These are phyloP conservation scores for Aviceda subcristata DNA, from an alignment of 2,113 vertebrate genomes.

Conservation along the genomic window DNA sequence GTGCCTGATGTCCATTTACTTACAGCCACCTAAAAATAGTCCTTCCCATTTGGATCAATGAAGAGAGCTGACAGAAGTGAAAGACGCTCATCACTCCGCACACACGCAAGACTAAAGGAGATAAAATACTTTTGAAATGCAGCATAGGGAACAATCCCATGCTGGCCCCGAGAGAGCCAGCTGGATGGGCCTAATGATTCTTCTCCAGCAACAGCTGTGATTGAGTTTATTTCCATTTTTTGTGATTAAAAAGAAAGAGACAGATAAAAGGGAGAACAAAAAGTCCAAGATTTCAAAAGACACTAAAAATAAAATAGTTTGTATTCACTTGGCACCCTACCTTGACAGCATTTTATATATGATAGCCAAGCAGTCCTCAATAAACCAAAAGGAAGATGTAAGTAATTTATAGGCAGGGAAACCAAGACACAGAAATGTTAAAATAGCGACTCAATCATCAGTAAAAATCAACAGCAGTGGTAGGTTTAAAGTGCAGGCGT, in stretches of 20 bases:
- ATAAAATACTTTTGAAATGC: neutral
- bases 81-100: neutral
- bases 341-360: neutral
- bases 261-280: conserved; percentile 49
- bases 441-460: neutral
- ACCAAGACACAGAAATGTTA: neutral
- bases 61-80: neutral
- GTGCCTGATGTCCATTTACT: neutral
- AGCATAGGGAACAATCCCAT: neutral
- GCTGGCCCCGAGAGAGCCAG: neutral
- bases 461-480: neutral
- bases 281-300: conserved; percentile 22
- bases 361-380: neutral
- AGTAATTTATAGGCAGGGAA: neutral
- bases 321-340: neutral
- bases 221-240: conserved; percentile 24
- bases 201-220: conserved; percentile 38
- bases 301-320: conserved; percentile 28
- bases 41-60: neutral
- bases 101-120: neutral
- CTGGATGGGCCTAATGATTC: conserved; percentile 35
- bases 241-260: conserved; percentile 28
- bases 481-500: neutral
- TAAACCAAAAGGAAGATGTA: neutral
- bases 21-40: conserved; percentile 31